phyloP scores from a whole-genome alignment of 2,113 vertebrate species.

The Neomonachus schauinslandi region DNA sequence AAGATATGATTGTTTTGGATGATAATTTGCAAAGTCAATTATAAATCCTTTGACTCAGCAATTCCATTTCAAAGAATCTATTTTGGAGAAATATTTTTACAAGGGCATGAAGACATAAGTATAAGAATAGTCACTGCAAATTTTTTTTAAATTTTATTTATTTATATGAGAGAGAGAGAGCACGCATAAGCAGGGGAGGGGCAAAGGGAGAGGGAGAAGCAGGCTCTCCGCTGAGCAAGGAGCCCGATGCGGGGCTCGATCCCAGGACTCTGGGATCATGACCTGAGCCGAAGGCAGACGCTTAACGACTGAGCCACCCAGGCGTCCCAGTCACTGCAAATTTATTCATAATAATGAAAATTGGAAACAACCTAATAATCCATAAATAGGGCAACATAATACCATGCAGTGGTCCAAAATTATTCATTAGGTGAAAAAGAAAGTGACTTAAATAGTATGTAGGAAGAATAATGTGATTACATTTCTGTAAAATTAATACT shows the following conservation, averaged over 20 bases:
- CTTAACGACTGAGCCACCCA: no score
- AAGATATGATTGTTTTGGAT: neutral
- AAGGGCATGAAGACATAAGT: neutral
- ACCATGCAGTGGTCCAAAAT: neutral
- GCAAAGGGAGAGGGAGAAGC: no score
- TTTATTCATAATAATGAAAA: neutral
- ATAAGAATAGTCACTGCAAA: neutral
- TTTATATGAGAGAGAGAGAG: no score
- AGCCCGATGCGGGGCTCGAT: no score
- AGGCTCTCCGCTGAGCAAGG: no score
- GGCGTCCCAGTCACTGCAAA: neutral
- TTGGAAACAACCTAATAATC: neutral
- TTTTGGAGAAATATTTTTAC: conserved; percentile 10
- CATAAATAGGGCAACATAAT: neutral
- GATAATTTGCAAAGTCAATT: neutral
- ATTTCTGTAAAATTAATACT: neutral
- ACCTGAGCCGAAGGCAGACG: no score
- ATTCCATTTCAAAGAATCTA: neutral
- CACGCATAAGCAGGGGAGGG: no score
- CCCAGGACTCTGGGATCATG: no score
- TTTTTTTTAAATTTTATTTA: neutral
- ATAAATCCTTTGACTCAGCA: neutral
- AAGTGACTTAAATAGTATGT: neutral
- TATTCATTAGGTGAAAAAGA: neutral
- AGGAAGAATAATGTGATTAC: neutral